Percentiles rank a stretch among this genome's conserved stretches.
Evolutionary conservation across 1,140 invertebrate genomes (phyloP).

Genomic region (Drosophila albomicans): DNA sequence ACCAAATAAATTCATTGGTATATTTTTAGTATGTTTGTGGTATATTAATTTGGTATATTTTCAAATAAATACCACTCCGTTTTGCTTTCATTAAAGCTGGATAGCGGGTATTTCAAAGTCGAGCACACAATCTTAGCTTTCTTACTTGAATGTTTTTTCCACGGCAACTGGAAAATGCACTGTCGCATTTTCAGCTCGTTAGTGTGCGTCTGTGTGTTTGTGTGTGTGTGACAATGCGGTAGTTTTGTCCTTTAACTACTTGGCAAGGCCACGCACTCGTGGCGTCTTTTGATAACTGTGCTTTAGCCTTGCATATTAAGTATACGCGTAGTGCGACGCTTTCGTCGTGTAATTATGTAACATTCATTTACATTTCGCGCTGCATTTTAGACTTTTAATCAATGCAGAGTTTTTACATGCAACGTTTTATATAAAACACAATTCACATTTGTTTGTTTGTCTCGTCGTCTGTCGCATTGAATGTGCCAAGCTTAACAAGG

Average conservation of each 20-base stretch:
- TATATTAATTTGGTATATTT: too few relatives aligned
- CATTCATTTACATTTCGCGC: constrained; percentile 71
- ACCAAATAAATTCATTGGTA: too few relatives aligned
- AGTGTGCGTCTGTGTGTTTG: constrained; percentile 31
- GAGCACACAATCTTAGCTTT: neutral
- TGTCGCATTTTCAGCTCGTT: constrained; percentile 41
- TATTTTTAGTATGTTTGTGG: too few relatives aligned
- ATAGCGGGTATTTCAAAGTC: too few relatives aligned
- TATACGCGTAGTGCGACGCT: constrained; percentile 52
- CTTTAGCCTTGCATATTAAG: constrained; percentile 54
- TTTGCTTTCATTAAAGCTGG: too few relatives aligned
- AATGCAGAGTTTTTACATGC: constrained; percentile 55
- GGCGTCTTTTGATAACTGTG: constrained; percentile 15
- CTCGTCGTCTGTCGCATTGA: constrained; percentile 30
- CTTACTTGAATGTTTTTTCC: neutral
- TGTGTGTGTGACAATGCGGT: constrained; percentile 50
- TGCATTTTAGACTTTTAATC: constrained; percentile 51
- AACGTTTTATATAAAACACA: constrained; percentile 3
- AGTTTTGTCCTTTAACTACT: constrained; percentile 73
- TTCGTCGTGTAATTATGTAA: constrained; percentile 63
- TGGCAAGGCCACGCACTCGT: constrained; percentile 52
- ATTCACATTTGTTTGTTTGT: neutral
- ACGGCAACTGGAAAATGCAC: constrained; percentile 17
- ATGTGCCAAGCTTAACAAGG: constrained; percentile 72
- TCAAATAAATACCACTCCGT: too few relatives aligned